Percentiles rank a stretch among this genome's conserved stretches.
phyloP scores from a whole-genome alignment of 2,888 invertebrate genomes.

The Octonoba sinensis region DNA sequence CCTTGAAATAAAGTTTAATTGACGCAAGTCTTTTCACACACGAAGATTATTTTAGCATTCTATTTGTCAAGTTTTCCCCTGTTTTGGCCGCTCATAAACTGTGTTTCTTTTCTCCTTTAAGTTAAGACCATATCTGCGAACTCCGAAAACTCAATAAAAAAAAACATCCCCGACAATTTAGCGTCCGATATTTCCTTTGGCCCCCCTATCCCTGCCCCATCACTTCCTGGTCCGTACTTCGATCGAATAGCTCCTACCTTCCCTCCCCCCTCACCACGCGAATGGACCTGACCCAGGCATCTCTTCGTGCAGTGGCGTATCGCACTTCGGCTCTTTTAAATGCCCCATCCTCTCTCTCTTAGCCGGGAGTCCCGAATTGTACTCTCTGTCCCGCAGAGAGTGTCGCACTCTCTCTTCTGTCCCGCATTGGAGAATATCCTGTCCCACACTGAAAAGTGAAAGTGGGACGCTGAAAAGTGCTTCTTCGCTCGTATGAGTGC shows the following conservation, averaged over 20 bases:
- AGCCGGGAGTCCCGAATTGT: no score
- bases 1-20: no score
- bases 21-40: no score
- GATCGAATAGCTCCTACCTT: slow-evolving; percentile 28
- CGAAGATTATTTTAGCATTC: background rate
- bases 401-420: no score
- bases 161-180: slow-evolving; percentile 13
- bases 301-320: no score
- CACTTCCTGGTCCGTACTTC: slow-evolving; percentile 12
- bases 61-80: background rate
- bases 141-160: background rate
- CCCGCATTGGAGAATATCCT: no score
- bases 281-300: slow-evolving; percentile 36
- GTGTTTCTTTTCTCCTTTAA: background rate
- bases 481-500: background rate
- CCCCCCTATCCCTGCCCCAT: slow-evolving; percentile 7
- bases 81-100: background rate
- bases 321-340: no score
- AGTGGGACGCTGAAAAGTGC: background rate
- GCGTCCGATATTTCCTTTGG: slow-evolving; percentile 5
- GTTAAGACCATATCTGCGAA: no score
- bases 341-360: no score
- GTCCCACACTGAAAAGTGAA: background rate
- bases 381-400: no score
- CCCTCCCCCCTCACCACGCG: slow-evolving; percentile 8